Evolutionary conservation across 2,888 invertebrate genomes (phyloP), one percentile per base, ranked within the genome.

Genomic region (Ectobius pallidus): DNA sequence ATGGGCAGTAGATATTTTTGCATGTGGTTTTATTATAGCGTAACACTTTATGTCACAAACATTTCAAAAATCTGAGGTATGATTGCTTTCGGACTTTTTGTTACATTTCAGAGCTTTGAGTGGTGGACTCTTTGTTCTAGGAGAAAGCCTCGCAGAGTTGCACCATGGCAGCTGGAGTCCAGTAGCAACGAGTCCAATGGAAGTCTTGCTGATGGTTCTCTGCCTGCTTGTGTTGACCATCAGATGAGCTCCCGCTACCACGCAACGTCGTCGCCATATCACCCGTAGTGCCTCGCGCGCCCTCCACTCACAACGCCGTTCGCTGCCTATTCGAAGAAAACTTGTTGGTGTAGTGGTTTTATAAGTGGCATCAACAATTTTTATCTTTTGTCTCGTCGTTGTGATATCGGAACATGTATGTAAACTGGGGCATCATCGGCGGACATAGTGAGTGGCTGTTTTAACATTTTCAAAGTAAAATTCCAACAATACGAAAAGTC

Each of bases 81-180:
- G n/a, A n/a, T n/a, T n/a, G n/a, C n/a, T n/a, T n/a, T n/a, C n/a
- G n/a, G n/a, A n/a, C n/a, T n/a, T n/a, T n/a, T n/a, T n/a, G n/a
- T n/a, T n/a, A n/a, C n/a, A n/a, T 52, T 52, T 9, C 52, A 52
- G 20, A 14, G 11, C 52, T 52, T 52, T 52, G 9, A 67, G 20
- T 71, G 32, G 25, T 9, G 7, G n/a, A 20, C 20, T 34, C 22
- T 63, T 42, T 74, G 81, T 83, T 83, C 78, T 82, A 88, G 88
- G 87, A 83, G 87, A 88, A 84, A 88, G 87, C 82, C 86, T 88
- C 82, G 87, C 88, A 65, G 88, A 88, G 81, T 80, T 88, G 77
- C 87, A 88, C 81, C 87, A 86, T 77, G 85, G 84, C 7, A 71
- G 71, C 61, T 52, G 69, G 34, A 49, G 68, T 14, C 63, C 63